A percentile compares a stretch with the other conserved stretches of the same genome.
phyloP scores from a whole-genome alignment of 2,888 invertebrate species.

The Drosophila nr. perissopoda region DNA sequence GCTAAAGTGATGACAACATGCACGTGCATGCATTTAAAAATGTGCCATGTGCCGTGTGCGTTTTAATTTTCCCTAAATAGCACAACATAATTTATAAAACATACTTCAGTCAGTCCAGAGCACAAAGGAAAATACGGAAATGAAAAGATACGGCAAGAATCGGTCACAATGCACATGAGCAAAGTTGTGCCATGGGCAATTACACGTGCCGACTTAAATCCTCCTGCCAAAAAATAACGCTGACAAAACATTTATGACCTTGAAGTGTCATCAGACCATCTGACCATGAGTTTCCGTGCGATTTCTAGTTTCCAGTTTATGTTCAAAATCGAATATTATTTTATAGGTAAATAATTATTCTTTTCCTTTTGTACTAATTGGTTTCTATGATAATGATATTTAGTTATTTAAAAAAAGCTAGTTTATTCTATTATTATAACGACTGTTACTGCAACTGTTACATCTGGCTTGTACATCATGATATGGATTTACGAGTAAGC shows the following conservation, averaged over 20 bases:
- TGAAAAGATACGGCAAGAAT: conserved; percentile 14
- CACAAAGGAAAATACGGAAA: conserved; percentile 31
- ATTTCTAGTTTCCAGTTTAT: not conserved
- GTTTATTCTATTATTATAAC: not conserved
- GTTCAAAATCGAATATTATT: not conserved
- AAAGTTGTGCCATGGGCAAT: conserved; percentile 53
- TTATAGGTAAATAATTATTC: not conserved
- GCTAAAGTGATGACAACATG: conserved; percentile 63
- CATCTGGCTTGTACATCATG: not conserved
- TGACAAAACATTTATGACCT: conserved; percentile 80
- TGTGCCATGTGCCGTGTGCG: conserved; percentile 62
- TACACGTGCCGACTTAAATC: conserved; percentile 67
- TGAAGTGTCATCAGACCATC: conserved; percentile 59
- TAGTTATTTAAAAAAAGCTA: not conserved
- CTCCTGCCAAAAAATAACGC: conserved; percentile 47
- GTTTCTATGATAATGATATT: not conserved
- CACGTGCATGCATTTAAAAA: conserved; percentile 80
- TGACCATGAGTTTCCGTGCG: not conserved
- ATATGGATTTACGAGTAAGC: conserved; percentile 3
- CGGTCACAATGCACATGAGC: conserved; percentile 16
- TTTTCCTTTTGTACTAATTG: not conserved
- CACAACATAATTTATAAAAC: conserved; percentile 76
- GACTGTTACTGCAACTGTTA: not conserved
- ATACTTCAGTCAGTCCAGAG: conserved; percentile 39
- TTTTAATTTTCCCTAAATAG: conserved; percentile 77